Percentiles rank a stretch among this genome's conserved stretches.
phyloP scores from a whole-genome alignment of 2,888 invertebrate genomes.

The Dioctria linearis region DNA sequence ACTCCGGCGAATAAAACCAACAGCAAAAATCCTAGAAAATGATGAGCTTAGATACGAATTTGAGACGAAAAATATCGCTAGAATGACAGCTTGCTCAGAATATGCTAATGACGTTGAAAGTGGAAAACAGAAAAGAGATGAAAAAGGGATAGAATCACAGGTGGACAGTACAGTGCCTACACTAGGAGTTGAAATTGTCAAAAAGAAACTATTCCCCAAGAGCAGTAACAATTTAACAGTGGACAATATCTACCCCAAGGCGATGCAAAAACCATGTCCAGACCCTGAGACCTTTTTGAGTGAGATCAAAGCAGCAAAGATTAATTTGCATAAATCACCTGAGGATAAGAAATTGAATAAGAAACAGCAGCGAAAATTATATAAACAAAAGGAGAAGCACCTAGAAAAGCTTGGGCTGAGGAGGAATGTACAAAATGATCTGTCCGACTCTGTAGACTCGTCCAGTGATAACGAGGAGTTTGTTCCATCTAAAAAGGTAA shows the following conservation, averaged over 20 bases:
- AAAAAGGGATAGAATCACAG: background rate
- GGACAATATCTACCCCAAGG: conserved; percentile 58
- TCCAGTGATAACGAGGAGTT: conserved; percentile 71
- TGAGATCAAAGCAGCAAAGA: conserved; percentile 68
- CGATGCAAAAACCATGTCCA: conserved; percentile 64
- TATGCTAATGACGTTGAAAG: background rate
- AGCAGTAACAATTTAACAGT: conserved; percentile 32
- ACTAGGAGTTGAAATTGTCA: background rate
- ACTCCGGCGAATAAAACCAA: conserved; percentile 77
- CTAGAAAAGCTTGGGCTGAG: conserved; percentile 73
- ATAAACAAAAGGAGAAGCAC: conserved; percentile 75
- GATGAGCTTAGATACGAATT: conserved; percentile 76
- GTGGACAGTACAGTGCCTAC: background rate
- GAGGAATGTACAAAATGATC: conserved; percentile 64
- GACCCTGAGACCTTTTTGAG: conserved; percentile 67
- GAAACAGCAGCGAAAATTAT: conserved; percentile 70
- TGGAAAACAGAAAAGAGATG: conserved; percentile 49
- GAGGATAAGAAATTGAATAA: conserved; percentile 70
- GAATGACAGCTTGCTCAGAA: conserved; percentile 69
- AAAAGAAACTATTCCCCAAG: conserved; percentile 31
- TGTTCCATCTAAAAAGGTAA: conserved; percentile 66
- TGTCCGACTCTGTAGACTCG: conserved; percentile 66
- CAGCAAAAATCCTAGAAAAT: conserved; percentile 78
- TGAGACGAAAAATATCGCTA: conserved; percentile 74
- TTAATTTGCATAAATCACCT: conserved; percentile 67